phyloP scores from a whole-genome alignment of 2,888 invertebrate genomes.

The Calameuta filiformis region DNA sequence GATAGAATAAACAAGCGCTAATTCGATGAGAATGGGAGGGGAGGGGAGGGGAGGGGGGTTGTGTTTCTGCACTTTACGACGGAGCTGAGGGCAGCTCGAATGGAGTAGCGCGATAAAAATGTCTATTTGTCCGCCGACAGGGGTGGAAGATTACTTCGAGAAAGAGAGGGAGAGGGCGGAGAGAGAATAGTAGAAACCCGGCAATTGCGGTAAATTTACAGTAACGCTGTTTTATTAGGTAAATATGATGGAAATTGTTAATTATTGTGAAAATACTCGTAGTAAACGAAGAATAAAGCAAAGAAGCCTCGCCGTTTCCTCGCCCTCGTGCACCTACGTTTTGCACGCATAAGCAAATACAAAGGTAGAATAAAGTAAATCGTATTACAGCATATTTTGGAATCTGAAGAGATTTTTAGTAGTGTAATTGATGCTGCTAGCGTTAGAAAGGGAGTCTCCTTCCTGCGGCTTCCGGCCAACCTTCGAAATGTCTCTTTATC shows the following conservation, averaged over 20 bases:
- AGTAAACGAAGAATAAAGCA: too few species aligned
- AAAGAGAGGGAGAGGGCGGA: neutral
- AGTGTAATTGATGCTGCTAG: too few species aligned
- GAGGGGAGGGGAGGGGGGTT: neutral
- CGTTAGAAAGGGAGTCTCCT: too few species aligned
- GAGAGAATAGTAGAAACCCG: constrained; percentile 13
- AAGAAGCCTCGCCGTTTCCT: too few species aligned
- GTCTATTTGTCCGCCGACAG: constrained; percentile 23
- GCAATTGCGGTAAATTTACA: neutral
- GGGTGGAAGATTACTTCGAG: constrained; percentile 4
- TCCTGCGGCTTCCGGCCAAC: neutral
- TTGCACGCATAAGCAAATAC: too few species aligned
- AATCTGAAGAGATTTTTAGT: too few species aligned
- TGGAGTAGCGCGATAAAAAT: constrained; percentile 12
- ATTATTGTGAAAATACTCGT: too few species aligned
- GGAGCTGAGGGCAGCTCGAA: neutral
- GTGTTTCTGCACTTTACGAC: constrained; percentile 1
- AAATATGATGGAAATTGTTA: too few species aligned
- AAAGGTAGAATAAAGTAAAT: too few species aligned
- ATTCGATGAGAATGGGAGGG: constrained; percentile 24
- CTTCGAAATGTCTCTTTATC: neutral
- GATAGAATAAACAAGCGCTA: constrained; percentile 21
- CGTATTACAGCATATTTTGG: too few species aligned
- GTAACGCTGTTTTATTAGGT: too few species aligned
- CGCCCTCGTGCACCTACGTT: too few species aligned